phyloP scores from a whole-genome alignment of 2,113 vertebrate genomes.

The Antechinus flavipes region DNA sequence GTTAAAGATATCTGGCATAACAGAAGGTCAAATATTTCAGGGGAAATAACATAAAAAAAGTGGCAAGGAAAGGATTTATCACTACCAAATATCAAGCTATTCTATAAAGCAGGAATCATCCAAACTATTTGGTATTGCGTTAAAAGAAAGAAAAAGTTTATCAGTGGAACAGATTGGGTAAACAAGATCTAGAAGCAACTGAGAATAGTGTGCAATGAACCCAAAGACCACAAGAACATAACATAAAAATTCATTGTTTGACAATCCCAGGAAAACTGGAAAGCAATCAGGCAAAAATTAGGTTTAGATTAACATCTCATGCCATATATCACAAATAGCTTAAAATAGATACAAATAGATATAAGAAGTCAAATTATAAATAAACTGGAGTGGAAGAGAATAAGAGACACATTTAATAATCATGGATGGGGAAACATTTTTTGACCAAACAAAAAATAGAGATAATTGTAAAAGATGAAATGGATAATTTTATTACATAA shows the following conservation, averaged over 20 bases:
- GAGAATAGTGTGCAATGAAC: background rate
- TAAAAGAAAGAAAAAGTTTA: background rate
- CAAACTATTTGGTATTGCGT: background rate
- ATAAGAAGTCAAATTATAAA: background rate
- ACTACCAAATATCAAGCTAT: background rate
- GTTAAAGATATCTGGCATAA: background rate
- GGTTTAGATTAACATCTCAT: background rate
- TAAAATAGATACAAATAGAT: background rate
- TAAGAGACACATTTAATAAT: background rate
- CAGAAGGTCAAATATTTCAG: background rate
- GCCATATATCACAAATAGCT: background rate
- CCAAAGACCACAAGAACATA: background rate
- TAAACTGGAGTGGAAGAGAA: background rate
- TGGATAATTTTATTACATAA: background rate
- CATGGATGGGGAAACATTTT: background rate
- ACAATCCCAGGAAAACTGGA: background rate
- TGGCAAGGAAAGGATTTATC: background rate
- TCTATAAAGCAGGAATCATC: background rate
- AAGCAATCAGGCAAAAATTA: background rate
- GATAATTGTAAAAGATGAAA: background rate
- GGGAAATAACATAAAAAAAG: background rate
- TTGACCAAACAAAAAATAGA: background rate
- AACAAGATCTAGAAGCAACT: background rate
- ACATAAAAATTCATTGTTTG: background rate
- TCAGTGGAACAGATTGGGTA: background rate